Evolutionary conservation across 2,888 invertebrate genomes (phyloP).

Genomic region (Calameuta filiformis): DNA sequence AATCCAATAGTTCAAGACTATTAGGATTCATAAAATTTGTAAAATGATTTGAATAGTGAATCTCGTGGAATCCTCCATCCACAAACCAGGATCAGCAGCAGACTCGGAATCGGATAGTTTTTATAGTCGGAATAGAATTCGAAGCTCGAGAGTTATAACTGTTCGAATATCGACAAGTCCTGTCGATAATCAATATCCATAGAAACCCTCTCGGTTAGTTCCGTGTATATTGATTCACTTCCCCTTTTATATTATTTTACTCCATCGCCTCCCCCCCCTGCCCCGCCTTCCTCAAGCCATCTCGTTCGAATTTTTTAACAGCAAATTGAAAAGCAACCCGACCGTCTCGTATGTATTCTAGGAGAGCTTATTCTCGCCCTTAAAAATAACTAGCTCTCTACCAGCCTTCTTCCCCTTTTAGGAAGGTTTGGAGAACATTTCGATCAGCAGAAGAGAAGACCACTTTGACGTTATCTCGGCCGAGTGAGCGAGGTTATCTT

Average conservation of each 20-base stretch:
- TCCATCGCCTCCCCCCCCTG: not conserved
- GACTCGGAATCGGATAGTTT: not conserved
- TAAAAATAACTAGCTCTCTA: constrained; percentile 6
- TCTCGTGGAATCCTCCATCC: not conserved
- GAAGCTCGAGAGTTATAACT: not conserved
- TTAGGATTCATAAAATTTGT: not conserved
- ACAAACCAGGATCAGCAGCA: not conserved
- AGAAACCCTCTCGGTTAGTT: not conserved
- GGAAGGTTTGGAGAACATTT: not conserved
- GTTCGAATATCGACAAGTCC: not conserved
- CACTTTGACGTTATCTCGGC: constrained; percentile 57
- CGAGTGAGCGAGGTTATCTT: constrained; percentile 52
- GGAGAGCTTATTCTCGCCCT: not conserved
- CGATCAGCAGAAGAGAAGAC: constrained; percentile 16
- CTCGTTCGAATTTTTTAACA: not conserved
- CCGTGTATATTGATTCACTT: not conserved
- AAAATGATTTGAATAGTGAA: not conserved
- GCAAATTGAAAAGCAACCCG: not conserved
- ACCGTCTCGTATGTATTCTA: not conserved
- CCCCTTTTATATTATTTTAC: not conserved
- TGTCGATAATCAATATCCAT: not conserved
- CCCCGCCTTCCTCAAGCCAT: not conserved
- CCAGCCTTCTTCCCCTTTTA: not conserved
- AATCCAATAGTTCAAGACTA: not conserved
- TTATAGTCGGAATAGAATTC: not conserved